These are phyloP conservation scores for Axinella damicornis DNA, from an alignment of 37 sponge, comb jelly and placozoan species.

Conservation along the genomic window DNA sequence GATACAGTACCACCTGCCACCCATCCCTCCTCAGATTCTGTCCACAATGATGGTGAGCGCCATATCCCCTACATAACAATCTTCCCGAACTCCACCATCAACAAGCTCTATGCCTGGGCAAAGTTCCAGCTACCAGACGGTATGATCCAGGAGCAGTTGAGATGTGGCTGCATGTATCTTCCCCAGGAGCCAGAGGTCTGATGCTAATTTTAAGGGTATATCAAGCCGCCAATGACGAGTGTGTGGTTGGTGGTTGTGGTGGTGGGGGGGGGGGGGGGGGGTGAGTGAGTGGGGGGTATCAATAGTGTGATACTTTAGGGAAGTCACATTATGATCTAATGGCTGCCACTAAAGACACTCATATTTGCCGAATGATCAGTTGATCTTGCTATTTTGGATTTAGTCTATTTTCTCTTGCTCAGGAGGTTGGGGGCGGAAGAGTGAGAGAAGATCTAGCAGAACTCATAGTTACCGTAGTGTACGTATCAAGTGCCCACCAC, in stretches of 20 bases:
- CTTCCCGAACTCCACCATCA: conserved; percentile 20
- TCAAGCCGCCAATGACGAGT: too few relatives aligned
- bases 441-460: too few relatives aligned
- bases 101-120: conserved; percentile 3
- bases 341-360: too few relatives aligned
- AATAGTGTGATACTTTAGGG: too few relatives aligned
- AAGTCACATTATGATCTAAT: too few relatives aligned
- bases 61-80: conserved; percentile 19
- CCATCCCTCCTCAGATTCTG: conserved; percentile 4
- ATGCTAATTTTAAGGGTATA: too few relatives aligned
- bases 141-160: conserved; percentile 24
- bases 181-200: conserved; percentile 3
- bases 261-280: background rate
- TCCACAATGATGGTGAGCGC: conserved; percentile 36
- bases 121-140: conserved; percentile 11
- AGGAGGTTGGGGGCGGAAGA: too few relatives aligned
- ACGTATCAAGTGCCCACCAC: too few relatives aligned
- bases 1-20: background rate
- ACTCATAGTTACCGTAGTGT: too few relatives aligned
- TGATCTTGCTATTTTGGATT: background rate
- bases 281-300: too few relatives aligned
- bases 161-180: conserved; percentile 1
- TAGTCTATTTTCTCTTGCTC: too few relatives aligned
- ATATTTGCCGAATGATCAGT: background rate
- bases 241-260: too few relatives aligned